Conservation (phyloP, 2,797 vertebrate species). For the Dendrocincla fuliginosa region DNA sequence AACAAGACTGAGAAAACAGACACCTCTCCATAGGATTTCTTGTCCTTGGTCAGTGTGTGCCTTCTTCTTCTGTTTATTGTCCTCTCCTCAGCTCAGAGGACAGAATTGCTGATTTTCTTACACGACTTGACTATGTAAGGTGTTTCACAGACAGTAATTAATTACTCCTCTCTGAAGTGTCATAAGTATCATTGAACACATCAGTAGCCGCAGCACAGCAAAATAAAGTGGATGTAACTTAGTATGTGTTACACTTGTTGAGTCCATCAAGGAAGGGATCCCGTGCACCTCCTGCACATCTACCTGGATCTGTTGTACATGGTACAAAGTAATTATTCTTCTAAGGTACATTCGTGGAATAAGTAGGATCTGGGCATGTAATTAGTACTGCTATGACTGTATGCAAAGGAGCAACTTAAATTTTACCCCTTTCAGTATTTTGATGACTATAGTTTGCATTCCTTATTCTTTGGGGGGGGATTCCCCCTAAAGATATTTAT, state of each 20-base stretch:
- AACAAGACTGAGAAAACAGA: neutral
- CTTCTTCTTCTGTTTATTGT: neutral
- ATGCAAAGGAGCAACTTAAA: neutral
- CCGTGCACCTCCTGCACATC: neutral
- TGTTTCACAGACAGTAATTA: neutral
- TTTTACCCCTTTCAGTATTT: neutral
- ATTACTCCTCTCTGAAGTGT: neutral
- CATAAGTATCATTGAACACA: neutral
- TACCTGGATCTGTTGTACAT: neutral
- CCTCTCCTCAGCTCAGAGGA: neutral
- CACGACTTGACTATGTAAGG: neutral
- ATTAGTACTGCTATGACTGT: neutral
- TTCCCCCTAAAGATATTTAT: neutral
- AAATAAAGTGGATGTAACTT: neutral
- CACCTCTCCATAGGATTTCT: neutral
- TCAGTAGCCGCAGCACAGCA: neutral
- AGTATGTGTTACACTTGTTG: neutral
- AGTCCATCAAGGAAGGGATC: neutral
- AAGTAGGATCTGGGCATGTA: neutral
- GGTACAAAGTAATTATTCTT: neutral
- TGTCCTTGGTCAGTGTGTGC: accelerated
- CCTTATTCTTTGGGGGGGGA: neutral
- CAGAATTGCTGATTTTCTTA: neutral
- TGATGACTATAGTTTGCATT: neutral
- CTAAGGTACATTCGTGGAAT: neutral